Conservation (phyloP, 2,113 vertebrate genomes). For the Leucoraja erinaceus region DNA sequence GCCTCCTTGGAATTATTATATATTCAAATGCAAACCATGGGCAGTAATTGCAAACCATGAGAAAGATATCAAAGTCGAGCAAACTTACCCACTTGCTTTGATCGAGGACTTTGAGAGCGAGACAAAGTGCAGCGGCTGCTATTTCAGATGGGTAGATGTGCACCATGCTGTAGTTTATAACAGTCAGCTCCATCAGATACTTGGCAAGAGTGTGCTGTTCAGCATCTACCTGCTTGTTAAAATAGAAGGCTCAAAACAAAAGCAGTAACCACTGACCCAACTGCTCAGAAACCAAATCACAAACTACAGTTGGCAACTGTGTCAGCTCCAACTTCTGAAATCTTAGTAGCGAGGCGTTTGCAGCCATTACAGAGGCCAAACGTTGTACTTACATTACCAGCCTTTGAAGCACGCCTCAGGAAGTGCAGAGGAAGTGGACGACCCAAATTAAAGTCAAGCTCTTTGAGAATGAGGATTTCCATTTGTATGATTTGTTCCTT, state of each 20-base stretch:
- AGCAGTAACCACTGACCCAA: no score
- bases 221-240: slow-evolving; percentile 61
- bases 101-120: slow-evolving; percentile 75
- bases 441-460: slow-evolving; percentile 75
- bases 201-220: slow-evolving; percentile 83
- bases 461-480: slow-evolving; percentile 72
- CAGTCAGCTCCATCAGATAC: slow-evolving; percentile 86
- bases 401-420: slow-evolving; percentile 82
- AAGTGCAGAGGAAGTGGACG: slow-evolving; percentile 85
- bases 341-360: not conserved
- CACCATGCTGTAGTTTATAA: slow-evolving; percentile 87
- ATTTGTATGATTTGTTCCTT: slow-evolving; percentile 74
- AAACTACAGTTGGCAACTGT: no score
- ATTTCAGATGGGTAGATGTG: slow-evolving; percentile 79
- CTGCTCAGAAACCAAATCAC: no score
- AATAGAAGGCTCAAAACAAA: not conserved
- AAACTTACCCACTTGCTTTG: slow-evolving; percentile 71
- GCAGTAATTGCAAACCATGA: not conserved
- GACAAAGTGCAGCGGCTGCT: slow-evolving; percentile 74
- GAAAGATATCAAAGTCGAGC: not conserved
- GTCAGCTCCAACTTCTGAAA: no score
- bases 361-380: not conserved
- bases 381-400: slow-evolving; percentile 67
- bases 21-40: no score
- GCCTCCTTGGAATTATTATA: no score